These are phyloP conservation scores for Liposcelis brunnea DNA, from an alignment of 2,888 invertebrate genomes.

Conservation along the genomic window DNA sequence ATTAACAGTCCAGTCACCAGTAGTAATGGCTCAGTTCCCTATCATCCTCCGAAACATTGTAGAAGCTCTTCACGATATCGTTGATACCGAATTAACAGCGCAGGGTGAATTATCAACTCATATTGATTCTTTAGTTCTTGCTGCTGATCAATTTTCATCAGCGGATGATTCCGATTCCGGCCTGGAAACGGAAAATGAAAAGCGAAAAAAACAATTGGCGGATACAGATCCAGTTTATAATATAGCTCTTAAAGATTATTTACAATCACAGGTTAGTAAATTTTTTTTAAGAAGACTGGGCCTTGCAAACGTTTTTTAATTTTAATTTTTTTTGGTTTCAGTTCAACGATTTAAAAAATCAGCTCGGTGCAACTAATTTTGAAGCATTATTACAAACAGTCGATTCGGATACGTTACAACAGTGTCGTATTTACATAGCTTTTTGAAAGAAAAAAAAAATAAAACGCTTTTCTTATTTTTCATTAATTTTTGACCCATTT, in stretches of 20 bases:
- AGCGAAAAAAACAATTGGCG: constrained; percentile 47
- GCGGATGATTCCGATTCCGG: constrained; percentile 25
- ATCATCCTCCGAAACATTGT: constrained; percentile 54
- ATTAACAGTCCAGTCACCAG: constrained; percentile 26
- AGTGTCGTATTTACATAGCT: constrained; percentile 43
- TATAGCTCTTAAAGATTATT: constrained; percentile 51
- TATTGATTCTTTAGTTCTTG: constrained; percentile 25
- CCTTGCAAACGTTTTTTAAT: too few relatives aligned
- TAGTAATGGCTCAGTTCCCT: constrained; percentile 50
- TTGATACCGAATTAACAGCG: constrained; percentile 54
- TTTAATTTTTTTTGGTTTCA: constrained; percentile 26
- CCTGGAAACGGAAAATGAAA: constrained; percentile 56
- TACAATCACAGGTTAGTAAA: constrained; percentile 45
- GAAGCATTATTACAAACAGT: constrained; percentile 54
- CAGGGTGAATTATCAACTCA: constrained; percentile 40
- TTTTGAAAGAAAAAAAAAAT: constrained; percentile 22
- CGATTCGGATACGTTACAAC: constrained; percentile 51
- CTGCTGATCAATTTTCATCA: neutral
- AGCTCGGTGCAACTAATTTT: constrained; percentile 60
- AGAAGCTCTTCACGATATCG: constrained; percentile 64
- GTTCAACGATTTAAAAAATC: constrained; percentile 48
- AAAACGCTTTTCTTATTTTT: neutral
- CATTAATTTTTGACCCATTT: too few relatives aligned
- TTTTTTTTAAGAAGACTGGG: too few relatives aligned
- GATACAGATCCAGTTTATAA: constrained; percentile 64